Conservation (phyloP, 2,113 vertebrate species). For the Heteronetta atricapilla region DNA sequence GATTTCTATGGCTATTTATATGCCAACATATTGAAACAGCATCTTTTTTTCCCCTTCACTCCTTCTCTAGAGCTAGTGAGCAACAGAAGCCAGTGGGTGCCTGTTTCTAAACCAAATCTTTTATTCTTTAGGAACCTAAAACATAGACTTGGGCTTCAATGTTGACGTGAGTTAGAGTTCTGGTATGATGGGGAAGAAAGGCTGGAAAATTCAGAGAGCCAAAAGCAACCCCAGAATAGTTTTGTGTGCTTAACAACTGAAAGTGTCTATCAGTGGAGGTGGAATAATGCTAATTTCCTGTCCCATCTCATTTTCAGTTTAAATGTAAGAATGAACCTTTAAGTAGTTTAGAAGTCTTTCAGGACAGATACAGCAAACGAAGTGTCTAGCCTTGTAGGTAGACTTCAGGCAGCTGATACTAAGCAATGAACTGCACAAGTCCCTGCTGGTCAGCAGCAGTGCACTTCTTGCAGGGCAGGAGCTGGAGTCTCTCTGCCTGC, state of each 20-base stretch:
- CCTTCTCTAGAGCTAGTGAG: not conserved
- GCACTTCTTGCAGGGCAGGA: not conserved
- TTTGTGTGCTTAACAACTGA: not conserved
- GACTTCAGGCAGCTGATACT: not conserved
- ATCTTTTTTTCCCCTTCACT: accelerated
- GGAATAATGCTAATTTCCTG: not conserved
- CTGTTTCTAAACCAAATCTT: not conserved
- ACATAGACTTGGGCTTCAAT: not conserved
- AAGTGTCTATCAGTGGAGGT: not conserved
- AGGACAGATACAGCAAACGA: not conserved
- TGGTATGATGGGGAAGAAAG: not conserved
- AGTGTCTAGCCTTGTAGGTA: not conserved
- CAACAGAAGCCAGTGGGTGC: not conserved
- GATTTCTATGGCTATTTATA: constrained; percentile 31
- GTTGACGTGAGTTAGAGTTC: not conserved
- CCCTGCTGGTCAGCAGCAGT: not conserved
- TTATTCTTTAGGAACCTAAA: not conserved
- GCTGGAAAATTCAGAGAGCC: not conserved
- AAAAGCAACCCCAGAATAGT: not conserved
- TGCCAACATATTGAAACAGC: constrained; percentile 31
- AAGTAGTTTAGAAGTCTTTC: not conserved
- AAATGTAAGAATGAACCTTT: not conserved
- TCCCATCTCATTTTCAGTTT: not conserved
- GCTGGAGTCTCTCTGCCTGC: not conserved
- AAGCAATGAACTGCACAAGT: not conserved